Base-by-base conservation (phyloP, 2,888 invertebrate genomes). In the Tineola bisselliella region DNA sequence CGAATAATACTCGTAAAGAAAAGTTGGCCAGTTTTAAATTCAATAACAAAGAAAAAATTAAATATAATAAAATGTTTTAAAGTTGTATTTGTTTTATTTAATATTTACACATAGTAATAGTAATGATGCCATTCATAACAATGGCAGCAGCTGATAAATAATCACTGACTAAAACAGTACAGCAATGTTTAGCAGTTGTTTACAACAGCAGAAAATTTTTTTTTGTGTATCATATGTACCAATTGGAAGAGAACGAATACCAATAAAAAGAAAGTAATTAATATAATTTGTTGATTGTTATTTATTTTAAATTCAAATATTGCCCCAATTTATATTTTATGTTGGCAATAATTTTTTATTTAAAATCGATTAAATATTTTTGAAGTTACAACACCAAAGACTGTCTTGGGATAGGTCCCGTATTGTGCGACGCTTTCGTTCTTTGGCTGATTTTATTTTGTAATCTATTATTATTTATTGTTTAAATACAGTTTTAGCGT, bases 21-120 rank as follows among this genome's bases (percentile, higher is more conserved):
- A 58, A 58, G 12, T 58, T 58, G 6, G 13, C 8, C 3, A 33
- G 10, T 58, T 58, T 58, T 33, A 58, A 58, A 15, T 58, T 58
- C 30, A 33, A 10, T 5, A 58, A 58, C 8, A 58, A 58, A 25
- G 54, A 54, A 25, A 54, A 54, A 25, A 10, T 54, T 19, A 18
- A 12, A 19, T 54, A 25, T 54, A 54, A 25, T 2, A 54, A 54
- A 25, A 25, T 17, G 54, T 48, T 48, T 48, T 48, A 48, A 38
- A 38, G 3, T 38, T 38, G 3, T n/a, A 10, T 10, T 38, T 38
- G 5, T 38, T 38, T 38, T 38, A 38, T 38, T 38, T 38, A 38
- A 10, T 38, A 38, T 10, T 10, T 38, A 6, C 25, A 25, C 25
- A 25, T 25, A 25, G 6, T 25, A 25, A 25, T n/a, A n/a, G n/a